Base-by-base conservation (phyloP, 2,888 invertebrate species). In the Agriopis leucophaearia region DNA sequence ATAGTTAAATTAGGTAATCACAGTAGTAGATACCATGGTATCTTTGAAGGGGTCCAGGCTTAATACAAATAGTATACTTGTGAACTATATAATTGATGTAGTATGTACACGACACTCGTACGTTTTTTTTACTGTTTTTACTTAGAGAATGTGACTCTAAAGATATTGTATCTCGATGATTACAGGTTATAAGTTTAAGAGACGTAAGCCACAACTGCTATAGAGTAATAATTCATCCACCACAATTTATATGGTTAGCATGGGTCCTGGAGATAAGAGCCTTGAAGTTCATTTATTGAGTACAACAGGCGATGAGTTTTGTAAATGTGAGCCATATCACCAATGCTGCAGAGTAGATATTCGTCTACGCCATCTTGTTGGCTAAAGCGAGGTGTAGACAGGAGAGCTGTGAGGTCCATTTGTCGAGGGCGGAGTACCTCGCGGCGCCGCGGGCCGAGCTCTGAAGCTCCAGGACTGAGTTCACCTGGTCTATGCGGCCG, bases 321-420 rank as follows among this genome's bases (percentile, higher is more conserved):
- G 38, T 8, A 38, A 38, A 38, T 38, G 27, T 45, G 57, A 57
- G 36, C 57, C 47, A 15, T 38, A 58, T 48, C 16, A 15, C 48
- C 15, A 16, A 10, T 8, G 9, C 8, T 13, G 18, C 36, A 58
- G 38, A 36, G 48, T 38, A 45, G 16, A 0, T 36, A 47, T 58
- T 47, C 35, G 18, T n/a, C 67, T 75, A 97, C 78, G 97, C 96
- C 97, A 99, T 98, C 96, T 98, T 99, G 94, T 98, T 98, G 81
- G 97, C 96, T 81, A 99, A 97, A 64, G 98, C 97, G 81, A 96
- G 95, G 88, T 99, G 99, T 80, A 99, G 95, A 55, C 97, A 96
- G 77, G 96, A 95, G 74, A 99, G 95, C 94, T 99, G 99, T 88
- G 96, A 96, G 70, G 98, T 98, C 99, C 99, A 99, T 94, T 98